Conservation (phyloP, 30 jellyfish, hydroid and myxozoan species). For the Aurelia aurita region DNA sequence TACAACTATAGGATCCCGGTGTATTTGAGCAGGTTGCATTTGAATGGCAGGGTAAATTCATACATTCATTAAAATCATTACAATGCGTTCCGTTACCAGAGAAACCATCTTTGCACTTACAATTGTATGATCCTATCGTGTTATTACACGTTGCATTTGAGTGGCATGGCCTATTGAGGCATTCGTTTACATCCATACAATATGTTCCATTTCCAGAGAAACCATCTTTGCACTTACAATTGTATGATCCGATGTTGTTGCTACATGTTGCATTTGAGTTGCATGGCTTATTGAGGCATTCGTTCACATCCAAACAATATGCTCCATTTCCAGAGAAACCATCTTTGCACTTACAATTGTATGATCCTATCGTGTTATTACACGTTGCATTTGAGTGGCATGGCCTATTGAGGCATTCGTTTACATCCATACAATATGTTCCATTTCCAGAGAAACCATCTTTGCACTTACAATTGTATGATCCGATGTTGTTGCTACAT, state of each 20-base stretch:
- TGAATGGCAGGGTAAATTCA: conserved; percentile 7
- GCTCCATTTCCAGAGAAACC: too few relatives aligned
- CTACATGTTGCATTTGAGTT: neutral
- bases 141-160: conserved; percentile 33
- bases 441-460: conserved; percentile 47
- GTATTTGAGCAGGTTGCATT: conserved; percentile 54
- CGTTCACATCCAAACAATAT: too few relatives aligned
- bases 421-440: conserved; percentile 15
- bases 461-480: conserved; percentile 10
- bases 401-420: conserved; percentile 13
- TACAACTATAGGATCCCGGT: conserved; percentile 58
- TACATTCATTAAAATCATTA: conserved; percentile 8
- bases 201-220: conserved; percentile 28
- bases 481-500: conserved; percentile 10
- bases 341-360: too few relatives aligned
- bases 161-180: conserved; percentile 7
- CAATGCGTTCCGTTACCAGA: conserved; percentile 57
- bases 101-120: conserved; percentile 35
- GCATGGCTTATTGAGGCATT: too few relatives aligned
- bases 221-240: conserved; percentile 22
- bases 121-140: conserved; percentile 35
- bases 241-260: conserved; percentile 4
- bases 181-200: conserved; percentile 43
- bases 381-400: conserved; percentile 22
- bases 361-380: too few relatives aligned